These are phyloP conservation scores for Anodontia alba DNA, from an alignment of 2,888 invertebrate genomes.

Conservation along the genomic window DNA sequence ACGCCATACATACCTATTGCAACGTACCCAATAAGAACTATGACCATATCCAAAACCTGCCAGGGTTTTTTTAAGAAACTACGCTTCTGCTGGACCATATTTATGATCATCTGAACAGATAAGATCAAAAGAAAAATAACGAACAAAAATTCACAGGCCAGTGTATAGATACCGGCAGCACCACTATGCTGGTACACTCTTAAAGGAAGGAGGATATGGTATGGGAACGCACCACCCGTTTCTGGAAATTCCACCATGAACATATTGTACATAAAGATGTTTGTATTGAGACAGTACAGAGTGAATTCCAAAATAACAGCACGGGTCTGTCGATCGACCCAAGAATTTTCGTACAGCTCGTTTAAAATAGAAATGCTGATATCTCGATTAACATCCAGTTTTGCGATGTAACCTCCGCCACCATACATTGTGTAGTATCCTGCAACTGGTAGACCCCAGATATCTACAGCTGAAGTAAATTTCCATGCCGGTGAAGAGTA, in stretches of 20 bases:
- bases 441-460: conserved; percentile 70
- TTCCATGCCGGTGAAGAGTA: conserved; percentile 69
- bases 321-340: conserved; percentile 77
- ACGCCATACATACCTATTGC: conserved; percentile 64
- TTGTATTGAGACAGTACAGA: conserved; percentile 75
- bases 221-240: conserved; percentile 73
- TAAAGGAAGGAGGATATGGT: conserved; percentile 66
- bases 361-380: conserved; percentile 65
- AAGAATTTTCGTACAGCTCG: conserved; percentile 63
- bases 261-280: conserved; percentile 75
- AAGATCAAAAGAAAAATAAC: conserved; percentile 57
- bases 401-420: conserved; percentile 77
- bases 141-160: conserved; percentile 67
- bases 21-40: conserved; percentile 53
- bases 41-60: conserved; percentile 67
- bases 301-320: conserved; percentile 78
- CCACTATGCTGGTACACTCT: conserved; percentile 67
- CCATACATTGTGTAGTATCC: conserved; percentile 68
- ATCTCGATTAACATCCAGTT: conserved; percentile 68
- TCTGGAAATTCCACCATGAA: conserved; percentile 78
- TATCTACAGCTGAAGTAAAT: conserved; percentile 65
- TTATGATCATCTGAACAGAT: conserved; percentile 51
- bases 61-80: conserved; percentile 65
- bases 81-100: conserved; percentile 54
- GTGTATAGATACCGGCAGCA: conserved; percentile 59